Evolutionary conservation across 2,113 vertebrate species (phyloP).

Genomic region (Python bivittatus): DNA sequence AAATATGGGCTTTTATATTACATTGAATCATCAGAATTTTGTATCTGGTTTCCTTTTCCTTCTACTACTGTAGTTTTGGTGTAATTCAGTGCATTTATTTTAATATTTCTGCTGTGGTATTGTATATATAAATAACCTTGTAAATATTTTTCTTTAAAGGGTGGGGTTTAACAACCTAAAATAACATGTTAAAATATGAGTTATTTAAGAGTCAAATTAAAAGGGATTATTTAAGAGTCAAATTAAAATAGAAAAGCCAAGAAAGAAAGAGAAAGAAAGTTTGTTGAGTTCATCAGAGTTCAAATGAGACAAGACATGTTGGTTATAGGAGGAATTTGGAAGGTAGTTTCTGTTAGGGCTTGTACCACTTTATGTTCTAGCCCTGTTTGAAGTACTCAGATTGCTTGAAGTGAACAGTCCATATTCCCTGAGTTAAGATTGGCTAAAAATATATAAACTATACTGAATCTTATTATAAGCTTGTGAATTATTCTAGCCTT

Average conservation of each 20-base stretch:
- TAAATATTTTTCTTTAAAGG: background rate
- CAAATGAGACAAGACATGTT: background rate
- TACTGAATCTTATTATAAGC: background rate
- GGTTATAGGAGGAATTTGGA: background rate
- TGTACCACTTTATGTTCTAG: background rate
- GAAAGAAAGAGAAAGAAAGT: background rate
- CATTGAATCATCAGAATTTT: background rate
- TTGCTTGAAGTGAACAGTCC: background rate
- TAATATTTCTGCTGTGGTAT: background rate
- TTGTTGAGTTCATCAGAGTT: background rate
- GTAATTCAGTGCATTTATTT: background rate
- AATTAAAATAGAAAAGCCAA: background rate
- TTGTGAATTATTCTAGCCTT: background rate
- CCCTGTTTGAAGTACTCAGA: background rate
- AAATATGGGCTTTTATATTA: background rate
- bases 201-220: background rate
- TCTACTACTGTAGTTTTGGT: background rate
- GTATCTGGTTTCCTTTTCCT: background rate
- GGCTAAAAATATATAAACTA: slow-evolving; percentile 1
- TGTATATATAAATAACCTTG: background rate
- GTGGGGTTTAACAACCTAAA: background rate
- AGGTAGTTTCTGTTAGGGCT: background rate
- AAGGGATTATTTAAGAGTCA: background rate
- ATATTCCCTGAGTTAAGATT: background rate
- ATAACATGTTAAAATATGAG: background rate